Evolutionary conservation across 2,888 invertebrate species (phyloP).

Genomic region (Drosophila barbarae): DNA sequence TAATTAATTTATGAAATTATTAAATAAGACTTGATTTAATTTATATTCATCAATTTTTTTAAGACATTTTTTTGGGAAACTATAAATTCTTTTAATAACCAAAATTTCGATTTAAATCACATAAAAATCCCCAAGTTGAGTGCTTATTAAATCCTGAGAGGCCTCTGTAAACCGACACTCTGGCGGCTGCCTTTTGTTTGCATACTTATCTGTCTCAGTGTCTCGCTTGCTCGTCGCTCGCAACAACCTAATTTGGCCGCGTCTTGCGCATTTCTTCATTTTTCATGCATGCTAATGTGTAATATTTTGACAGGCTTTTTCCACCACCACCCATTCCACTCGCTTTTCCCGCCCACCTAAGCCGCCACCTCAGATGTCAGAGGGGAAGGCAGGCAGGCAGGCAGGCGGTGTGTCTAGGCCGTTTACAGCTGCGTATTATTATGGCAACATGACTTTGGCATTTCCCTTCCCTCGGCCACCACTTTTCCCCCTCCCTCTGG

Average conservation of each 20-base stretch:
- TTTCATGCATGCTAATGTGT: conserved; percentile 71
- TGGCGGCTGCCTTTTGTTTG: conserved; percentile 18
- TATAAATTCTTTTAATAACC: background rate
- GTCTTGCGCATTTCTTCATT: conserved; percentile 66
- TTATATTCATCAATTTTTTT: background rate
- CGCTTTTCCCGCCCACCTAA: conserved; percentile 7
- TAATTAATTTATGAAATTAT: too few relatives aligned
- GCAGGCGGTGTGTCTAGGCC: conserved; percentile 33
- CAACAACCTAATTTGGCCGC: conserved; percentile 64
- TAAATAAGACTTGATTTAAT: background rate
- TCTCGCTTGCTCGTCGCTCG: conserved; percentile 22
- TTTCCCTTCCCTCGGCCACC: background rate
- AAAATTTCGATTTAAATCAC: conserved; percentile 3
- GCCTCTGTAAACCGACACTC: conserved; percentile 12
- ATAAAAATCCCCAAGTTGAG: background rate
- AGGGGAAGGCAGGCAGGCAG: background rate
- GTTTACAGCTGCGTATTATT: conserved; percentile 37
- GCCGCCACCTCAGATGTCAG: conserved; percentile 22
- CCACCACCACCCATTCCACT: background rate
- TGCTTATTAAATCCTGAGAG: background rate
- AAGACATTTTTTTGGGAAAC: too few relatives aligned
- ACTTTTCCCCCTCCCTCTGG: background rate
- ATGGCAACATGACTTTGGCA: conserved; percentile 34
- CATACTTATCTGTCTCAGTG: conserved; percentile 30
- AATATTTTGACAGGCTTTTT: conserved; percentile 62